These are phyloP conservation scores for Tursiops truncatus DNA, from an alignment of 2,113 vertebrate species.

Conservation along the genomic window DNA sequence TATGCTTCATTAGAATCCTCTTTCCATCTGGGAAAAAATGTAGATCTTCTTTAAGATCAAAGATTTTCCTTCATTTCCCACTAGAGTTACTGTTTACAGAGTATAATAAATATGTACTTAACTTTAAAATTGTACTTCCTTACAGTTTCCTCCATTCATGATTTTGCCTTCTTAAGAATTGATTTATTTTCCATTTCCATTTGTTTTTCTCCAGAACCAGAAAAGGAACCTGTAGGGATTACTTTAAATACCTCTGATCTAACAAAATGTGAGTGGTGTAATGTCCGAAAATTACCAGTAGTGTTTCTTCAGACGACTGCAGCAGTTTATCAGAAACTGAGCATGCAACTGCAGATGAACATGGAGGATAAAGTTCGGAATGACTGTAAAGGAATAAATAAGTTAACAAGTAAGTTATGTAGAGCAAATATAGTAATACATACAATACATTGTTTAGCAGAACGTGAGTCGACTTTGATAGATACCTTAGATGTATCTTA, in stretches of 20 bases:
- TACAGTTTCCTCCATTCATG: neutral
- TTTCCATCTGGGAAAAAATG: constrained; percentile 8
- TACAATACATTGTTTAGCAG: neutral
- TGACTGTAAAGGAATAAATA: constrained; percentile 89
- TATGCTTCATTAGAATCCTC: neutral
- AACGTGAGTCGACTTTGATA: neutral
- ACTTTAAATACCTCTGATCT: constrained; percentile 91
- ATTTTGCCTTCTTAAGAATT: constrained; percentile 6
- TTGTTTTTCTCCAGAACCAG: constrained; percentile 77
- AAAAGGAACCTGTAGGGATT: constrained; percentile 85
- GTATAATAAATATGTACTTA: neutral
- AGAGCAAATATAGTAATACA: neutral
- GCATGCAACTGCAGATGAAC: constrained; percentile 90
- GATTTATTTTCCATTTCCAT: constrained; percentile 38
- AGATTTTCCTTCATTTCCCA: constrained; percentile 32
- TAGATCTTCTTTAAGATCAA: neutral
- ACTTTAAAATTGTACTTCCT: constrained; percentile 44
- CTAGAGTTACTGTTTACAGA: neutral
- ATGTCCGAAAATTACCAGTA: constrained; percentile 93
- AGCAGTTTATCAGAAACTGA: constrained; percentile 89
- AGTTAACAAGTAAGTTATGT: constrained; percentile 80
- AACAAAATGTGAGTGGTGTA: constrained; percentile 97
- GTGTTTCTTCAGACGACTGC: constrained; percentile 93
- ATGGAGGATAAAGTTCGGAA: constrained; percentile 90
- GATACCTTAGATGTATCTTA: neutral